A percentile compares a stretch with the other conserved stretches of the same genome.
Evolutionary conservation across 1,140 invertebrate species (phyloP).

Genomic region (Frieseomelitta varia): DNA sequence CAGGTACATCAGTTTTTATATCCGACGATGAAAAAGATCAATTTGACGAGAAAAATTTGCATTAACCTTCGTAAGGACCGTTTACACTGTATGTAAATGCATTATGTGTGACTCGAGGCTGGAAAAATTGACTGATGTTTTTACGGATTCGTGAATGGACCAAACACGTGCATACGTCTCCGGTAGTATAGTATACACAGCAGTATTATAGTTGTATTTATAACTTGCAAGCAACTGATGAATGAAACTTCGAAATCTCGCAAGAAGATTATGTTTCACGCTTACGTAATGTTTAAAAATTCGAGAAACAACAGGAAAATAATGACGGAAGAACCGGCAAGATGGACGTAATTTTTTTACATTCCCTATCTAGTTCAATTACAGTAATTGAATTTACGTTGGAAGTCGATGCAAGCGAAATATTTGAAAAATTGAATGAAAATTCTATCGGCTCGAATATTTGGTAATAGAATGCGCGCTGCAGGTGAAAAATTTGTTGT

Average conservation of each 20-base stretch:
- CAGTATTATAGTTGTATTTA: no score
- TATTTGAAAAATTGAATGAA: background rate
- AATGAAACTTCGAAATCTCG: conserved; percentile 43
- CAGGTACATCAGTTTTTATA: background rate
- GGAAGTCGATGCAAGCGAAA: background rate
- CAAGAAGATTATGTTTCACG: conserved; percentile 21
- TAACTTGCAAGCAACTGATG: conserved; percentile 1
- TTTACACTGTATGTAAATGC: background rate
- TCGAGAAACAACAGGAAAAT: background rate
- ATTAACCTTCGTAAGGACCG: conserved; percentile 6
- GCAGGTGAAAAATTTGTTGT: background rate
- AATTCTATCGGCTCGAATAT: background rate
- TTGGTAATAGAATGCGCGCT: background rate
- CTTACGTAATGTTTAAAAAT: background rate
- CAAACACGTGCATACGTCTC: background rate
- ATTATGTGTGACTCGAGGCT: background rate
- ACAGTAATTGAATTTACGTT: no score
- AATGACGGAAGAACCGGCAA: background rate
- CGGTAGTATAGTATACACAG: background rate
- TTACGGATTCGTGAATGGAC: conserved; percentile 23
- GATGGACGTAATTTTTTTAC: background rate
- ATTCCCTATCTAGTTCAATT: background rate
- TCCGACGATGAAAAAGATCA: background rate
- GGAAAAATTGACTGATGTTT: conserved; percentile 35
- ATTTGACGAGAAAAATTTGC: conserved; percentile 1